These are phyloP conservation scores for Gephyroberyx darwinii DNA, from an alignment of 2,797 vertebrate genomes.

Conservation along the genomic window DNA sequence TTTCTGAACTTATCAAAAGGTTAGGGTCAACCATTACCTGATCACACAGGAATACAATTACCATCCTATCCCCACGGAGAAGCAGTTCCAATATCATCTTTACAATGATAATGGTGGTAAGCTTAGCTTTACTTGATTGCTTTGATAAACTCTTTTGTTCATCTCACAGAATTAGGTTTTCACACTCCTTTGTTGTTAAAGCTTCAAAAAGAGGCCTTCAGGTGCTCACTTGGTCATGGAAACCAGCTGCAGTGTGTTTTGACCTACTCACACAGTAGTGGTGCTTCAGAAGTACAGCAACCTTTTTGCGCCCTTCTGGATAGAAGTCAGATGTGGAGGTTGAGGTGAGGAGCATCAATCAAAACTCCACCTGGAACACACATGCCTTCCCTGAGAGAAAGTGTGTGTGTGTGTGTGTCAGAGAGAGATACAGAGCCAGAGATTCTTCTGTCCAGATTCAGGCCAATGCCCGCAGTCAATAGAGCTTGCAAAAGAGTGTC, in stretches of 20 bases:
- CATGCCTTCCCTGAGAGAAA: conserved; percentile 18
- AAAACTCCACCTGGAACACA: conserved; percentile 57
- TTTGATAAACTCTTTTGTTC: neutral
- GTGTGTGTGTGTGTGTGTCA: conserved; percentile 3
- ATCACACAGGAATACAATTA: too few relatives aligned
- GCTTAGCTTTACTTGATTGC: neutral
- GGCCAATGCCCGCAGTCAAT: conserved; percentile 26
- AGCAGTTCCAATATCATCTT: neutral
- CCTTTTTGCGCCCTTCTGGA: neutral
- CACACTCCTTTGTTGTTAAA: neutral
- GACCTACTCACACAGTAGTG: neutral
- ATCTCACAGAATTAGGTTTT: neutral
- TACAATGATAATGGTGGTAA: neutral
- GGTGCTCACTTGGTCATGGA: neutral
- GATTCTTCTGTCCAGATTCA: conserved; percentile 26
- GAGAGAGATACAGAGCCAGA: conserved; percentile 6
- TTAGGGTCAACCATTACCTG: neutral
- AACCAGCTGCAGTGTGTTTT: neutral
- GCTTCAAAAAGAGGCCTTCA: neutral
- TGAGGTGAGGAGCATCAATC: conserved; percentile 24
- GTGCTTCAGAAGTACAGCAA: conserved; percentile 8
- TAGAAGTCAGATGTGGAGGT: conserved; percentile 39
- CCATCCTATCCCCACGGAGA: neutral
- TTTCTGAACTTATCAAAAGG: too few relatives aligned
- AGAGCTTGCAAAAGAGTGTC: conserved; percentile 18